phyloP scores from a whole-genome alignment of 1,140 invertebrate genomes.

The Drosophila serrata region DNA sequence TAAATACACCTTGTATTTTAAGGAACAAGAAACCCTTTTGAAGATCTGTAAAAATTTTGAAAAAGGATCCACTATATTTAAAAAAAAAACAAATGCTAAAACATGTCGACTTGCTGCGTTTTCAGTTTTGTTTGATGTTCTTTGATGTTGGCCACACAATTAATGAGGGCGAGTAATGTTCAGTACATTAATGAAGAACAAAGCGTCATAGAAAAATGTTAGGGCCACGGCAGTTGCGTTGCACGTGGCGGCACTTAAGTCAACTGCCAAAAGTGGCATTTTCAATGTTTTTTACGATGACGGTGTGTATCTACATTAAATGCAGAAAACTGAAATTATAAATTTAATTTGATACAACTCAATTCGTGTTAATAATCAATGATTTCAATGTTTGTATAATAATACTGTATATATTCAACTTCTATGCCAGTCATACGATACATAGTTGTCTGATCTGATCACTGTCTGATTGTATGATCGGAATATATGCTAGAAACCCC shows the following conservation, averaged over 20 bases:
- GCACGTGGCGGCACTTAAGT: conserved; percentile 59
- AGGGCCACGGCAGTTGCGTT: conserved; percentile 2
- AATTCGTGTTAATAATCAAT: not conserved
- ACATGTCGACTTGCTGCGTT: not conserved
- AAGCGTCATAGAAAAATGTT: conserved; percentile 28
- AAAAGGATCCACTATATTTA: not conserved
- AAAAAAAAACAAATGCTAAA: too few relatives aligned
- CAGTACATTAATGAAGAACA: conserved; percentile 31
- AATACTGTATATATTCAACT: not conserved
- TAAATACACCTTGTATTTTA: too few relatives aligned
- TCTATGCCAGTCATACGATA: too few relatives aligned
- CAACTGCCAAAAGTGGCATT: conserved; percentile 55
- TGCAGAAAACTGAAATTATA: not conserved
- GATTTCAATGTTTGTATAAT: not conserved
- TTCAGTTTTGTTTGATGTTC: conserved; percentile 43
- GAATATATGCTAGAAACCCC: too few relatives aligned
- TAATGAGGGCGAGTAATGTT: conserved; percentile 36
- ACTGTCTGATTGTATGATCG: too few relatives aligned
- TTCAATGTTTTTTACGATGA: conserved; percentile 44
- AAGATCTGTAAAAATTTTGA: not conserved
- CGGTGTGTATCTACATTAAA: conserved; percentile 1
- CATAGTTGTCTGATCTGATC: too few relatives aligned
- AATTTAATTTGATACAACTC: not conserved
- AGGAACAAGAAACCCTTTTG: too few relatives aligned
- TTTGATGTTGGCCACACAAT: conserved; percentile 48